Evolutionary conservation across 1,140 invertebrate species (phyloP), one percentile per base, ranked within the genome.

Genomic region (Patella vulgata): DNA sequence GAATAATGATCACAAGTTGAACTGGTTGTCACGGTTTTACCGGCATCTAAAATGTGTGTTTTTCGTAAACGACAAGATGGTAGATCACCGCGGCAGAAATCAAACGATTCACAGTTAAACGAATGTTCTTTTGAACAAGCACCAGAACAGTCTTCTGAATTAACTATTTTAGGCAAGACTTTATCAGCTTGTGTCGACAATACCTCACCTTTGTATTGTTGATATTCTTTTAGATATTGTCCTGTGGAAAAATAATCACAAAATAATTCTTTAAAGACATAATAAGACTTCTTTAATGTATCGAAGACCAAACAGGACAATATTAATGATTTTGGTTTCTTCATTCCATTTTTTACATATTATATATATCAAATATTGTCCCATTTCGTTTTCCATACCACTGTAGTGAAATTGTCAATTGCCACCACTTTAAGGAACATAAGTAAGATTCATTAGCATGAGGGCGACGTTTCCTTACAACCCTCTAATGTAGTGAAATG

Each of bases 1-100:
- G 66, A 71, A 47, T 68, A 74, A 47, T 71, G 67, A 17, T 62
- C 59, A 60, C 73, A 74, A 1, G 43, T 50, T 17, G 68, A 44
- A 23, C 28, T 28, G 25, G 31, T 27, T 30, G n/a, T 39, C 17
- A 72, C 17, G 11, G 48, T 23, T 14, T 54, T 43, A n/a, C 36
- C 36, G 4, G 53, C 52, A 27, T 71, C 67, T 27, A 74, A 52
- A 21, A 51, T 67, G 42, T 75, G 73, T 1, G 46, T 44, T 48
- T 56, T 59, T 21, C 62, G 56, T 25, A 75, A 53, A 23, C 50
- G 36, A 57, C 73, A 75, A 11, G 40, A 36, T 36, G 6, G 33
- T n/a, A n/a, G n/a, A 36, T 44, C 27, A 9, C 66, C 43, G 40
- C 40, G 8, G 51, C 73, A 75, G 47, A 63, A 70, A 50, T 75